phyloP scores from a whole-genome alignment of 2,888 invertebrate genomes.

The Coleophora deauratella region DNA sequence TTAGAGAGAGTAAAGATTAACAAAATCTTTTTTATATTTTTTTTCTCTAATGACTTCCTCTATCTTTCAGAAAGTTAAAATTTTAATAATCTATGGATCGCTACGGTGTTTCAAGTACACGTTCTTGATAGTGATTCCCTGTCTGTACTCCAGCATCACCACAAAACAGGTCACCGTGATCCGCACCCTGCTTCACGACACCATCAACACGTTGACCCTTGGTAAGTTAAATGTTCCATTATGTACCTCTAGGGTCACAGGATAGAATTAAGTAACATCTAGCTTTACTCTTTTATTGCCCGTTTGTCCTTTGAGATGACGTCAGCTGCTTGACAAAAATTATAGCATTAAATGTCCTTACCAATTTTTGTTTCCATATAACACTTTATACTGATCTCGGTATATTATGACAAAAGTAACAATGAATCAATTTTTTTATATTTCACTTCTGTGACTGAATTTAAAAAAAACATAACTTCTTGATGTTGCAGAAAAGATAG shows the following conservation, averaged over 20 bases:
- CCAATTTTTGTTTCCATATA: no score
- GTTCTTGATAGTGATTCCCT: slow-evolving; percentile 37
- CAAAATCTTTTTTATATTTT: no score
- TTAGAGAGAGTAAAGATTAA: no score
- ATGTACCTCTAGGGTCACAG: slow-evolving; percentile 2
- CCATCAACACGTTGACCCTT: slow-evolving; percentile 33
- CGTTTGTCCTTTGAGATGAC: no score
- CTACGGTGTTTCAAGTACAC: slow-evolving; percentile 41
- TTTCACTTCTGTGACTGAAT: slow-evolving; percentile 25
- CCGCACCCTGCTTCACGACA: slow-evolving; percentile 45
- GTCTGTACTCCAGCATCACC: slow-evolving; percentile 44
- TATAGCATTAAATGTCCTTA: no score
- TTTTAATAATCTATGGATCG: slow-evolving; percentile 23
- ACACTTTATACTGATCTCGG: no score
- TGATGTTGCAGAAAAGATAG: slow-evolving; percentile 46
- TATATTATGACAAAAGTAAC: no score
- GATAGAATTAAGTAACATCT: no score
- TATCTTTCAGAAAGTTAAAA: slow-evolving; percentile 1
- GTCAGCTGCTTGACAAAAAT: no score
- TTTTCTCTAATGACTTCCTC: no score
- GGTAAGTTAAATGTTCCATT: slow-evolving; percentile 25
- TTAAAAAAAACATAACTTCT: no score
- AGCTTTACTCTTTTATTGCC: no score
- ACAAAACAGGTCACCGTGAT: slow-evolving; percentile 37
- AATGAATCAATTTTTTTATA: slow-evolving; percentile 6